phyloP scores from a whole-genome alignment of 2,888 invertebrate species.

The Leptinotarsa haldemani region DNA sequence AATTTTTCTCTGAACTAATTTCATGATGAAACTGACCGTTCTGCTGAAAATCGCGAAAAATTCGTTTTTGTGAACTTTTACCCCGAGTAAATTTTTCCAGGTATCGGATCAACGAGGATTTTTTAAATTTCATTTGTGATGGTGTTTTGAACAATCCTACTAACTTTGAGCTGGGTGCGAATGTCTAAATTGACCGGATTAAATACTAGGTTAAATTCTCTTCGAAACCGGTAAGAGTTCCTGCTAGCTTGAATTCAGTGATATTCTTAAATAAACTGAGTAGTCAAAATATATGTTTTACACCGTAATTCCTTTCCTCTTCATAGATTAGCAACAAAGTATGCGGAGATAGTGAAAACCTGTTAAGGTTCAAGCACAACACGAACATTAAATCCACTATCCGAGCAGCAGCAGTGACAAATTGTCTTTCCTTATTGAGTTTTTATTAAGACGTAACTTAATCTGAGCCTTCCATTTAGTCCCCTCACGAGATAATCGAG shows the following conservation, averaged over 20 bases:
- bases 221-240: neutral
- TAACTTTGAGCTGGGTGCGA: too few relatives aligned
- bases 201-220: neutral
- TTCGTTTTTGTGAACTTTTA: too few relatives aligned
- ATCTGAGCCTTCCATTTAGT: slow-evolving; percentile 44
- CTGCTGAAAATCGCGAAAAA: too few relatives aligned
- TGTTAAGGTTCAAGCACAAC: slow-evolving; percentile 20
- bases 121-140: too few relatives aligned
- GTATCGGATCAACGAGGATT: too few relatives aligned
- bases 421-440: slow-evolving; percentile 46
- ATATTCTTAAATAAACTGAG: neutral
- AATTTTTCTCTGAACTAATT: too few relatives aligned
- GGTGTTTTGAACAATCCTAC: too few relatives aligned
- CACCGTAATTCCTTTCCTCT: slow-evolving; percentile 20
- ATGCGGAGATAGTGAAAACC: slow-evolving; percentile 23
- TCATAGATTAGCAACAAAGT: slow-evolving; percentile 34
- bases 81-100: too few relatives aligned
- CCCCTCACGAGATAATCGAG: slow-evolving; percentile 44
- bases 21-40: too few relatives aligned
- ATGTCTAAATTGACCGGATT: too few relatives aligned
- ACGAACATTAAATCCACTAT: slow-evolving; percentile 17
- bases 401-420: slow-evolving; percentile 45
- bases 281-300: neutral
- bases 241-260: neutral
- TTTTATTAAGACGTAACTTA: slow-evolving; percentile 50